Conservation (phyloP, 2,113 vertebrate species). For the Chelonoidis abingdonii region DNA sequence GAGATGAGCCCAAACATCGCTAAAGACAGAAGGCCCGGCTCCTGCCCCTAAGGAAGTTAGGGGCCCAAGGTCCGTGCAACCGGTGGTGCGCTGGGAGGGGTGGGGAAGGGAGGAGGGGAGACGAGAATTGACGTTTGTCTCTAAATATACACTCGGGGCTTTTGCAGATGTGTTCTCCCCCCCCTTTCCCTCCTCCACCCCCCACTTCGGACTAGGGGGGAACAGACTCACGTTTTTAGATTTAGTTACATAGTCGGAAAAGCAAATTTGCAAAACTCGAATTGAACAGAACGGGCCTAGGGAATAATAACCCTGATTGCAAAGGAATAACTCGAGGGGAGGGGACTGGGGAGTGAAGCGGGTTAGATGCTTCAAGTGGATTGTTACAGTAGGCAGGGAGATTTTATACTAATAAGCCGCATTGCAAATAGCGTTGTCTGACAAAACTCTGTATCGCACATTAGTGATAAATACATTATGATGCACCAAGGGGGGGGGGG, state of each 20-base stretch:
- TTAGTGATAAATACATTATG: background rate
- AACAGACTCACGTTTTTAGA: background rate
- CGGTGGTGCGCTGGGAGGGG: background rate
- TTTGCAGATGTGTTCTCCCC: background rate
- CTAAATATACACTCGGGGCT: background rate
- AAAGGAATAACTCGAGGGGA: background rate
- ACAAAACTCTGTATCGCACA: background rate
- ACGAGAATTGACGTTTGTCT: background rate
- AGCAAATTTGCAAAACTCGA: background rate
- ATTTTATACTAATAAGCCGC: background rate
- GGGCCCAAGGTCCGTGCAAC: background rate
- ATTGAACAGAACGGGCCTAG: background rate
- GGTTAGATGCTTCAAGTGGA: background rate
- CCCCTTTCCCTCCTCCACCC: background rate
- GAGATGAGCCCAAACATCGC: background rate
- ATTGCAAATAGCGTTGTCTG: background rate
- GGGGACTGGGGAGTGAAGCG: background rate
- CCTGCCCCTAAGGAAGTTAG: background rate
- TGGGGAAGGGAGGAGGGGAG: background rate
- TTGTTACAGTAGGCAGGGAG: background rate
- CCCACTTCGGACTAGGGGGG: background rate
- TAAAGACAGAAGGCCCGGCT: background rate
- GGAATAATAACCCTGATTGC: background rate
- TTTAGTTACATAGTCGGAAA: background rate
- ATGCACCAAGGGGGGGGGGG: background rate